Conservation (phyloP, 2,113 vertebrate species). For the Delphinus delphis region DNA sequence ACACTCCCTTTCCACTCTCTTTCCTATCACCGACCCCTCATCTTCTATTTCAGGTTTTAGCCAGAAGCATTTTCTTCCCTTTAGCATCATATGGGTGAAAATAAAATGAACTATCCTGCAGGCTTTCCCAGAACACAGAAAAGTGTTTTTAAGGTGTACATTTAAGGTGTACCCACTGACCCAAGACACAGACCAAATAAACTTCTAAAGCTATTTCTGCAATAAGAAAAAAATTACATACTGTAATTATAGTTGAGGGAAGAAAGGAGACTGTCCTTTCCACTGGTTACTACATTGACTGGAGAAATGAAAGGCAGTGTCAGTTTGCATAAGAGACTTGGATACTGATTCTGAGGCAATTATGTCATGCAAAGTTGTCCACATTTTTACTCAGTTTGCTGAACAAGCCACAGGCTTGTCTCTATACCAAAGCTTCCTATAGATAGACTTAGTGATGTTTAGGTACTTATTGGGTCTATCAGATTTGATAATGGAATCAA, state of each 20-base stretch:
- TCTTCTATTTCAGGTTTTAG: not conserved
- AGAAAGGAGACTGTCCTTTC: not conserved
- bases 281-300: slow-evolving; percentile 37
- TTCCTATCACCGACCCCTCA: not conserved
- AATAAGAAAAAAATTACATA: slow-evolving; percentile 71
- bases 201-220: slow-evolving; percentile 50
- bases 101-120: slow-evolving; percentile 36
- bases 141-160: not conserved
- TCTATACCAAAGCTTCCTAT: slow-evolving; percentile 63
- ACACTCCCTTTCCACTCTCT: not conserved
- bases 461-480: slow-evolving; percentile 80
- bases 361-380: slow-evolving; percentile 52
- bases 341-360: slow-evolving; percentile 63
- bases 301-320: slow-evolving; percentile 74
- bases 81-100: slow-evolving; percentile 48
- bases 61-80: not conserved
- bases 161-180: slow-evolving; percentile 30
- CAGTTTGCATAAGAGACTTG: slow-evolving; percentile 67
- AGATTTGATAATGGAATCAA: slow-evolving; percentile 81
- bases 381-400: slow-evolving; percentile 44
- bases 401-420: slow-evolving; percentile 66
- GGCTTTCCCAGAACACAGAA: not conserved
- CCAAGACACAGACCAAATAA: slow-evolving; percentile 67
- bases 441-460: slow-evolving; percentile 78
- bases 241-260: slow-evolving; percentile 58